phyloP scores from a whole-genome alignment of 1,140 invertebrate species.

The Meloidogyne exigua region DNA sequence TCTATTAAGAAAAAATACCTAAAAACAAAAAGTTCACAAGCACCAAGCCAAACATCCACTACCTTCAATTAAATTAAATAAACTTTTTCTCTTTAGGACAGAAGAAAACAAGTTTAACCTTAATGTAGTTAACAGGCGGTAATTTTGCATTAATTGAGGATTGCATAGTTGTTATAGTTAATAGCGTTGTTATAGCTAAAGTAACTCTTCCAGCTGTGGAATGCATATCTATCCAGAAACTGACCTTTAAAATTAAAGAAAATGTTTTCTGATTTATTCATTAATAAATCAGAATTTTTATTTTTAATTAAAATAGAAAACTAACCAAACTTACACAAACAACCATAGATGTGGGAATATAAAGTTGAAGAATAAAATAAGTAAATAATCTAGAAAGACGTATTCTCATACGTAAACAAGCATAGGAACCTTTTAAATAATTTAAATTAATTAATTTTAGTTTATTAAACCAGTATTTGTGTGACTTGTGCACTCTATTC shows the following conservation, averaged over 20 bases:
- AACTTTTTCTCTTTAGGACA: no score
- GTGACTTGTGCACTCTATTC: constrained; percentile 48
- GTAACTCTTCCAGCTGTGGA: constrained; percentile 52
- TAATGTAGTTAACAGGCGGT: constrained; percentile 77
- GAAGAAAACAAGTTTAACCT: no score
- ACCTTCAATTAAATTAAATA: constrained; percentile 63
- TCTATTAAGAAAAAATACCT: constrained; percentile 24
- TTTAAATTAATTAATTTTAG: background rate
- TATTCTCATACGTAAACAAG: constrained; percentile 48
- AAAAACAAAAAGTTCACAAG: constrained; percentile 51
- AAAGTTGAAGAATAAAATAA: constrained; percentile 51
- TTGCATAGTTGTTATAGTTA: constrained; percentile 53
- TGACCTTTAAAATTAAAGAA: constrained; percentile 20
- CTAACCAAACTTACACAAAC: constrained; percentile 36
- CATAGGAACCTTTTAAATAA: constrained; percentile 37
- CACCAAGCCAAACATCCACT: constrained; percentile 90
- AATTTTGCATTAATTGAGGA: constrained; percentile 79
- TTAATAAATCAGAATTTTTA: background rate
- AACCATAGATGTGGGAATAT: constrained; percentile 49
- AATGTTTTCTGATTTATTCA: background rate
- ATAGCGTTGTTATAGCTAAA: constrained; percentile 48
- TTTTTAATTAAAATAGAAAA: background rate
- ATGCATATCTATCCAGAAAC: constrained; percentile 48
- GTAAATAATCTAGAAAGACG: constrained; percentile 40
- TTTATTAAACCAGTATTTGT: constrained; percentile 45